Percentiles rank a stretch among this genome's conserved stretches.
These are phyloP conservation scores for Esox lucius DNA, from an alignment of 2,797 vertebrate species.

Conservation along the genomic window DNA sequence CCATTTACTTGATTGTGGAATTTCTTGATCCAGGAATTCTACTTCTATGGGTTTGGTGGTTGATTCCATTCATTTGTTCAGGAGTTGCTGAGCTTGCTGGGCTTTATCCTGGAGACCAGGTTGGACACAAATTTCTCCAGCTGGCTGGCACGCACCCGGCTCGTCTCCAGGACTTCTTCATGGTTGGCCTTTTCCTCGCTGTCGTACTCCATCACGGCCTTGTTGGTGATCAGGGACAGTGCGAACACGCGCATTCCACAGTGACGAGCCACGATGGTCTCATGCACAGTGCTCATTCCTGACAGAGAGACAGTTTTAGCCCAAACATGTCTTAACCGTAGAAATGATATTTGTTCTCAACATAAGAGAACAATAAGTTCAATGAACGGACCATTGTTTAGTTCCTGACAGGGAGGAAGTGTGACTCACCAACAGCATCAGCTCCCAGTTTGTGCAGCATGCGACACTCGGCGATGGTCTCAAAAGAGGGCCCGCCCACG, in stretches of 20 bases:
- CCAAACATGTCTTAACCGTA: not conserved
- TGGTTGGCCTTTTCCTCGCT: slow-evolving; percentile 82
- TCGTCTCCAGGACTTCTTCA: slow-evolving; percentile 80
- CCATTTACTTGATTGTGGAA: not conserved
- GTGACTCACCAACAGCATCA: slow-evolving; percentile 81
- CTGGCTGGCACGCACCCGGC: slow-evolving; percentile 74
- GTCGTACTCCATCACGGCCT: slow-evolving; percentile 81
- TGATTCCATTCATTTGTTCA: not conserved
- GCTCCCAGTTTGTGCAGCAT: slow-evolving; percentile 81
- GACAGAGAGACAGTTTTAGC: not conserved
- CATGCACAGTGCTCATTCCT: slow-evolving; percentile 92
- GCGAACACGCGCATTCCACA: slow-evolving; percentile 86
- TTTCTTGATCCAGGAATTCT: not conserved
- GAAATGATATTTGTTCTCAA: not conserved
- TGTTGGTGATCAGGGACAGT: slow-evolving; percentile 89
- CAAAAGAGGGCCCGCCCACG: slow-evolving; percentile 83
- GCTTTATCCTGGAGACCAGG: slow-evolving; percentile 75
- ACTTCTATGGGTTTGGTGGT: not conserved
- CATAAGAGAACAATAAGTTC: not conserved
- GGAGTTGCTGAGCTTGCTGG: slow-evolving; percentile 72
- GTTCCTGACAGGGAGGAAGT: not conserved
- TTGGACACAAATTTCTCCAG: slow-evolving; percentile 79
- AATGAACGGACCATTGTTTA: not conserved
- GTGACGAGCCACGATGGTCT: slow-evolving; percentile 86
- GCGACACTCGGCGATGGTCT: slow-evolving; percentile 83